Evolutionary conservation across 2,888 invertebrate genomes (phyloP), one percentile per base, ranked within the genome.

Genomic region (Graphium colonna): DNA sequence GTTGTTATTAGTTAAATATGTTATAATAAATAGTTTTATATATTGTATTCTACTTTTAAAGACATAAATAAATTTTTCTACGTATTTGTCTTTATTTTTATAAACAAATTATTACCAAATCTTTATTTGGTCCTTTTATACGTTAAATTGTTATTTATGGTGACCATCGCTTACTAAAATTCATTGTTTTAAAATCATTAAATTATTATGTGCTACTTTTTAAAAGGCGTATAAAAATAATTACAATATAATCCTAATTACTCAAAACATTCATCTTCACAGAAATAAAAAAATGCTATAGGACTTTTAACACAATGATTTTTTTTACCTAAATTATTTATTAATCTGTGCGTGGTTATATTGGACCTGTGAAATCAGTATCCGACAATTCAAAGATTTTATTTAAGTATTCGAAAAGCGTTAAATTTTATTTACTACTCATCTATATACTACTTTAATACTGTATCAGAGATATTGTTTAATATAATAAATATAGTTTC

Each of bases 341-440:
- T 52, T 45, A 31, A 51, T 52, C 21, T 80, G 78, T 81, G 80
- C 79, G 80, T 79, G 76, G 67, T 79, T 73, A 62, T 51, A 60
- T 69, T 75, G 73, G 72, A 73, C 76, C 70, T 36, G 21, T 21
- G n/a, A 41, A 8, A 18, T 3, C 39, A 47, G 12, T 38, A 18
- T 45, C 40, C 59, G 21, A 21, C 21, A 21, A 3, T 21, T 21
- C n/a, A n/a, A 21, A 21, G 21, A 3, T 62, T 59, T 55, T 52
- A 67, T 64, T 58, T 59, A 64, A 67, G 40, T 39, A 12, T 10
- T 31, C 3, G 18, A 28, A 26, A 41, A 48, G 31, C 48, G 15
- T 39, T n/a, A 12, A 3, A 17, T 17, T 42, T 42, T 12, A 46
- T 18, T 41, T 10, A 21, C 51, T 51, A 51, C 26, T 8, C 26